Evolutionary conservation across 2,113 vertebrate genomes (phyloP).

Genomic region (Thinocorus orbignyianus): DNA sequence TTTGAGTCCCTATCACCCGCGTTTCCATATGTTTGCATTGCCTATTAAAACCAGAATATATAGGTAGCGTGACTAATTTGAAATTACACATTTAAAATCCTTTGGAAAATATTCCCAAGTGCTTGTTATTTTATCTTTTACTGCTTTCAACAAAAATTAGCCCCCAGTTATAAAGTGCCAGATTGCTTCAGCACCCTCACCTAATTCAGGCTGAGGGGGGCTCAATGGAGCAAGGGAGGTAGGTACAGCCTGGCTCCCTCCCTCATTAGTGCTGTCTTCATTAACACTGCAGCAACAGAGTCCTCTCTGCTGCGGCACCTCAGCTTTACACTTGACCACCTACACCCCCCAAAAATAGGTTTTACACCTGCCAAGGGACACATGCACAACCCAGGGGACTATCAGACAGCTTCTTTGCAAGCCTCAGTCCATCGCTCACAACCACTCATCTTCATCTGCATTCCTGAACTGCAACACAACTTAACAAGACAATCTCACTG

Average conservation of each 20-base stretch:
- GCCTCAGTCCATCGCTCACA: background rate
- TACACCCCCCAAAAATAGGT: background rate
- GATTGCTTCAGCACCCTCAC: background rate
- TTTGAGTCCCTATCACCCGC: background rate
- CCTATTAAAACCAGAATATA: background rate
- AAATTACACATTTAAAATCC: background rate
- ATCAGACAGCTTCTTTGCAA: background rate
- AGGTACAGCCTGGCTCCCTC: background rate
- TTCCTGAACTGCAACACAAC: background rate
- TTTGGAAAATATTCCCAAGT: background rate
- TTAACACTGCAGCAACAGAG: background rate
- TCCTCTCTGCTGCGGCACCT: background rate
- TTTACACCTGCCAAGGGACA: background rate
- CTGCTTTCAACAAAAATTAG: background rate
- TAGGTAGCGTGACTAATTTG: background rate
- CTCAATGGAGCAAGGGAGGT: background rate
- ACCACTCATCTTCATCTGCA: background rate
- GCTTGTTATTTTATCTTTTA: background rate
- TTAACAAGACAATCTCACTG: background rate
- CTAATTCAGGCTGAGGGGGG: background rate
- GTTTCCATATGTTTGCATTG: fast-evolving
- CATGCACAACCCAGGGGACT: background rate
- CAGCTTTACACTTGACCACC: background rate
- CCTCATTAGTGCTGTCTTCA: background rate
- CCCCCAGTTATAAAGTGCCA: background rate